Evolutionary conservation across 2,113 vertebrate species (phyloP).

Genomic region (Tupaia chinensis): DNA sequence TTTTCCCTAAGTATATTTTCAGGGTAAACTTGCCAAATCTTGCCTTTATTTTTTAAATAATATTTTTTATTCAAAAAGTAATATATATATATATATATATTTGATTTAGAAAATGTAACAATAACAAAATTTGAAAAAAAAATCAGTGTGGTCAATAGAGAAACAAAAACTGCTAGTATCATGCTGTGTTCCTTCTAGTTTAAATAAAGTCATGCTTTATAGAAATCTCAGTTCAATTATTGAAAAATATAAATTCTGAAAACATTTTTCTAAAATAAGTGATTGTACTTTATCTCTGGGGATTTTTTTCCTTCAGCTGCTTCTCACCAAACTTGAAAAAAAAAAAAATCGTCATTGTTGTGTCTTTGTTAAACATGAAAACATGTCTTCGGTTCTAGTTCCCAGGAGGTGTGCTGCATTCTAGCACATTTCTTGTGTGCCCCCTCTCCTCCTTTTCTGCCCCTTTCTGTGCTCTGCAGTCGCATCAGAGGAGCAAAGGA

Average conservation of each 20-base stretch:
- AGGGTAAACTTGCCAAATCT: slow-evolving; percentile 26
- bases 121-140: background rate
- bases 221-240: slow-evolving; percentile 9
- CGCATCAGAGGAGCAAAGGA: background rate
- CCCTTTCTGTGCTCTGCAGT: background rate
- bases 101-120: slow-evolving; percentile 14
- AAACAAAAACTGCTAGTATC: background rate
- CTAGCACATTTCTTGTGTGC: background rate
- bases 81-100: too few relatives aligned
- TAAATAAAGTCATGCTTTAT: background rate
- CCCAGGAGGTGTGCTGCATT: background rate
- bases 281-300: background rate
- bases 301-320: background rate
- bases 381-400: background rate
- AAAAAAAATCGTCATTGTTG: background rate
- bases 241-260: slow-evolving; percentile 36
- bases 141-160: background rate
- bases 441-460: background rate
- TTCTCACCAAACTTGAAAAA: slow-evolving; percentile 25
- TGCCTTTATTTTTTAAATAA: background rate
- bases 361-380: background rate
- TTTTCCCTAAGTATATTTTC: background rate
- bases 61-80: slow-evolving; percentile 23
- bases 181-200: background rate
- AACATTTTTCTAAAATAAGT: slow-evolving; percentile 2